Base-by-base conservation (phyloP, 2,797 vertebrate genomes). In the Rhinophrynus dorsalis region DNA sequence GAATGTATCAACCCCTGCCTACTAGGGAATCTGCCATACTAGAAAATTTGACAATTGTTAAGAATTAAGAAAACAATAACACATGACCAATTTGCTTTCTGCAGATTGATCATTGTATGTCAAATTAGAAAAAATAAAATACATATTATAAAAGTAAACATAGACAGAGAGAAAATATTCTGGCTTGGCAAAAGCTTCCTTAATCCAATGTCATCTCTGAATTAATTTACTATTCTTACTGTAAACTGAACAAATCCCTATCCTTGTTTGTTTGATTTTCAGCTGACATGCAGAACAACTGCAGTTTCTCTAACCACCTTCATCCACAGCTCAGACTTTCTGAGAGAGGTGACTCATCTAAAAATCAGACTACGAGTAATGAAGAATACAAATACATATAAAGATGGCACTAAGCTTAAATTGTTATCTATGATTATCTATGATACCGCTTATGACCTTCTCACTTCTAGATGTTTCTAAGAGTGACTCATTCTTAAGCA, bases 211-310 rank as follows among this genome's bases (percentile, higher is more conserved):
- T 66, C 62, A 73, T 66, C 62, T 73, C 62, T 60, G 70, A 60
- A 73, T 73, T 73, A 73, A 73, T 73, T 73, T 73, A 47, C 62
- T 52, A 60, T 73, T 73, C 54, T 47, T 73, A 73, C 62, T 73
- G 70, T 73, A 73, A 73, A 66, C 54, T 73, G 70, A 73, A 67
- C 70, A 73, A 73, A 73, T 73, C 62, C 70, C 62, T 35, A 59
- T 73, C 27, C 54, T 59, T 66, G 62, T 67, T 73, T 73, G 62
- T 73, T 73, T 73, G 70, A 73, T 66, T 73, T 73, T 67, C 61
- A 66, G 61, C 52, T 67, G 62, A 67, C 38, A 37, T 73, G 62
- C 12, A 13, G 55, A 73, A 67, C 70, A 73, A 62, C 62, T 73
- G 62, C 55, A 32, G 70, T 60, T 45, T 66, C 54, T 58, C 62